phyloP scores from a whole-genome alignment of 2,888 invertebrate species.

The Nasonovia ribisnigri region DNA sequence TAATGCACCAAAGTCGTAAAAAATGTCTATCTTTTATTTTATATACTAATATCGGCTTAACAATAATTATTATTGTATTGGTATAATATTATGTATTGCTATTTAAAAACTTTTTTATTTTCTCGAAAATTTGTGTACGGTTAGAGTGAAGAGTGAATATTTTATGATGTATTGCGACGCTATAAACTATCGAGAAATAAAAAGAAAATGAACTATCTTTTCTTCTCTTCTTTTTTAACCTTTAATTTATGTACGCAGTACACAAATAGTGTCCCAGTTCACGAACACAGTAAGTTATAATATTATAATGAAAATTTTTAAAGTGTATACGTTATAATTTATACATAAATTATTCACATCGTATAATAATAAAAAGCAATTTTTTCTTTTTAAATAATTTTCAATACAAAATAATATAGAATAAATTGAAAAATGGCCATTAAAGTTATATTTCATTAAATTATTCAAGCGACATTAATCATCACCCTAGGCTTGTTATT shows the following conservation, averaged over 20 bases:
- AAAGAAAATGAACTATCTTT: neutral
- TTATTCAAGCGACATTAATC: neutral
- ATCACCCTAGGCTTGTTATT: neutral
- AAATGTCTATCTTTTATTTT: neutral
- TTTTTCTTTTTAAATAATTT: neutral
- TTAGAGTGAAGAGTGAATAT: neutral
- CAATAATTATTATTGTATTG: neutral
- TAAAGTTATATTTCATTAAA: neutral
- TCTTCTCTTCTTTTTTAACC: neutral
- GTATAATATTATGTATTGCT: neutral
- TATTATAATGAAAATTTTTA: neutral
- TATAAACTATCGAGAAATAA: neutral
- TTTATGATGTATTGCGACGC: neutral
- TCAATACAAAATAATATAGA: neutral
- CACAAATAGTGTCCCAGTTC: neutral
- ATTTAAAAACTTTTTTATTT: neutral
- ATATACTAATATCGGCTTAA: neutral
- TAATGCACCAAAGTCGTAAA: neutral
- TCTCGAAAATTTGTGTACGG: neutral
- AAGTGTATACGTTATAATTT: neutral
- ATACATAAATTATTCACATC: neutral
- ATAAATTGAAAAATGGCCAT: neutral
- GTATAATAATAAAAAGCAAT: neutral
- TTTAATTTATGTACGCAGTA: neutral
- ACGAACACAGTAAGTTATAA: neutral